Percentiles rank a stretch among this genome's conserved stretches.
Evolutionary conservation across 2,797 vertebrate species (phyloP).

Genomic region (Anguilla marmorata): DNA sequence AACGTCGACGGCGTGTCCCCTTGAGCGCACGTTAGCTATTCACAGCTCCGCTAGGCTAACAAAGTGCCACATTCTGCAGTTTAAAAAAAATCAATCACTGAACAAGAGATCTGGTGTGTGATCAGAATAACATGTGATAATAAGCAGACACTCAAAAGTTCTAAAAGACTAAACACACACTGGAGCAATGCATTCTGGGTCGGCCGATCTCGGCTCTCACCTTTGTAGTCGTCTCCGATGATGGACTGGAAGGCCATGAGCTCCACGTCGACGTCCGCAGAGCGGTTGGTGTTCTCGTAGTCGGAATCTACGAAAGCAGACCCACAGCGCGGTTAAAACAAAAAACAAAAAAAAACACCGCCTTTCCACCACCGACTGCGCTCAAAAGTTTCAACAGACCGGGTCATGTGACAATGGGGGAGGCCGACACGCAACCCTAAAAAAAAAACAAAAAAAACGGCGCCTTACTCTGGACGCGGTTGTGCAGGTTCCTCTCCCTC

Average conservation of each 20-base stretch:
- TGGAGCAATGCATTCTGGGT: background rate
- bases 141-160: background rate
- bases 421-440: background rate
- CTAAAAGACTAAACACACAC: background rate
- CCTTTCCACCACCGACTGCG: background rate
- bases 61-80: background rate
- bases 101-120: background rate
- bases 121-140: background rate
- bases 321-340: background rate
- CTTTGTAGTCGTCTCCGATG: slow-evolving; percentile 75
- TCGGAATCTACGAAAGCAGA: slow-evolving; percentile 65
- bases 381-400: slow-evolving; percentile 8
- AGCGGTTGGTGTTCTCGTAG: slow-evolving; percentile 71
- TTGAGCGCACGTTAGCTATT: background rate
- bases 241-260: slow-evolving; percentile 79
- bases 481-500: slow-evolving; percentile 75
- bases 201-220: slow-evolving; percentile 47
- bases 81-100: background rate
- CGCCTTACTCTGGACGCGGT: slow-evolving; percentile 73
- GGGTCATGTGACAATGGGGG: slow-evolving; percentile 16
- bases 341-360: background rate
- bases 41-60: background rate
- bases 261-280: slow-evolving; percentile 73
- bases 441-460: no score
- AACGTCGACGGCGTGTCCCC: background rate